Conservation (phyloP, 2,113 vertebrate species). For the Zapus hudsonius region DNA sequence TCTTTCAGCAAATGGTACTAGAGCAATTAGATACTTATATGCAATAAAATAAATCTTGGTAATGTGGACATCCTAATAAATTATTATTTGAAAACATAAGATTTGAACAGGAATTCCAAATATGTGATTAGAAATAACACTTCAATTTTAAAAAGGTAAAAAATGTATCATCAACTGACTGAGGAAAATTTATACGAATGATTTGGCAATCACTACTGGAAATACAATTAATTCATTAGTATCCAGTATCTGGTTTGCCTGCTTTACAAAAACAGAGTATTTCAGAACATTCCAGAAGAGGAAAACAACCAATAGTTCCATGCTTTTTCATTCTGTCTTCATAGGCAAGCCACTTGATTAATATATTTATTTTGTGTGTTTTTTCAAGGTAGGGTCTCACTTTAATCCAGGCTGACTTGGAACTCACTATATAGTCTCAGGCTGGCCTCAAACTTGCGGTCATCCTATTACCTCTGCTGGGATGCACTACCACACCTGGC, state of each 20-base stretch:
- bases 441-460: no score
- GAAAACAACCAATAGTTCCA: not conserved
- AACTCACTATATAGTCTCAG: no score
- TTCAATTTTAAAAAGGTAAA: not conserved
- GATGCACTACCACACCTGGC: no score
- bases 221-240: not conserved
- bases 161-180: not conserved
- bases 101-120: slow-evolving; percentile 75
- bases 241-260: not conserved
- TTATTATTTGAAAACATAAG: slow-evolving; percentile 72
- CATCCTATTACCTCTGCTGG: no score
- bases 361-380: no score
- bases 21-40: not conserved
- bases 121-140: slow-evolving; percentile 40
- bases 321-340: not conserved
- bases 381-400: no score
- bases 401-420: no score
- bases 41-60: slow-evolving; percentile 14
- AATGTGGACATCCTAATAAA: slow-evolving; percentile 76
- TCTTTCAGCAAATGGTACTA: not conserved
- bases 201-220: not conserved
- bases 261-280: not conserved
- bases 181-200: slow-evolving; percentile 22
- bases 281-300: not conserved
- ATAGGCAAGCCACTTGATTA: not conserved